These are phyloP conservation scores for Adelges cooleyi DNA, from an alignment of 1,140 invertebrate species.

Conservation along the genomic window DNA sequence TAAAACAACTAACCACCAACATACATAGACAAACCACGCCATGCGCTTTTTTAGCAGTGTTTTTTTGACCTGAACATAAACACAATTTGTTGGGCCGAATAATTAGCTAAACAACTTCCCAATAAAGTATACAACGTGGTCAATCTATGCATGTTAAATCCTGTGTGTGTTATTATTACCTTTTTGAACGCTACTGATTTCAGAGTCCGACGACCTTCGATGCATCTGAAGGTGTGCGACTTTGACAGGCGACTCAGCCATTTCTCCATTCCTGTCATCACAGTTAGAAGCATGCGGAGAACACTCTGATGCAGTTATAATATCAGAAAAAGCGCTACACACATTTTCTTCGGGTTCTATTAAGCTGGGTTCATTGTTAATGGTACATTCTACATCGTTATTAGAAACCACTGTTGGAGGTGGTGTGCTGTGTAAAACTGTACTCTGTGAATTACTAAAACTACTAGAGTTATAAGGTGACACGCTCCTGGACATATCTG, in stretches of 20 bases:
- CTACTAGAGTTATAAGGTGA: conserved; percentile 21
- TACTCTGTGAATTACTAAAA: conserved; percentile 28
- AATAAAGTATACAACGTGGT: too few relatives aligned
- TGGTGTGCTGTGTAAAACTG: conserved; percentile 17
- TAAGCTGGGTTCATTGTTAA: conserved; percentile 23
- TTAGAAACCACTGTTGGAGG: conserved; percentile 4
- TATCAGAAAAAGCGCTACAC: conserved; percentile 21
- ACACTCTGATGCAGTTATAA: conserved; percentile 26
- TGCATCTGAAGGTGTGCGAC: conserved; percentile 19
- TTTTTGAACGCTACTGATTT: conserved; percentile 83
- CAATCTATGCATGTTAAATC: neutral
- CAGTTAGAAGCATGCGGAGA: conserved; percentile 28
- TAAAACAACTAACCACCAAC: too few relatives aligned
- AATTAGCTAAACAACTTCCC: too few relatives aligned
- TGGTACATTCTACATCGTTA: conserved; percentile 19
- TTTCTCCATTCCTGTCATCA: conserved; percentile 17
- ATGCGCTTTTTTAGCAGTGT: too few relatives aligned
- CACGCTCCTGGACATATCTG: conserved; percentile 20
- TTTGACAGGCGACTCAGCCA: conserved; percentile 19
- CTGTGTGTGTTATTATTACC: conserved; percentile 44
- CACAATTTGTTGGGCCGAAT: too few relatives aligned
- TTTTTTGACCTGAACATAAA: too few relatives aligned
- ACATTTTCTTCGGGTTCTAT: conserved; percentile 22
- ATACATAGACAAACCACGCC: too few relatives aligned
- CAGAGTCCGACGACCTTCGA: conserved; percentile 81